Percentiles rank a stretch among this genome's conserved stretches.
phyloP scores from a whole-genome alignment of 2,113 vertebrate species.

The Prionailurus viverrinus region DNA sequence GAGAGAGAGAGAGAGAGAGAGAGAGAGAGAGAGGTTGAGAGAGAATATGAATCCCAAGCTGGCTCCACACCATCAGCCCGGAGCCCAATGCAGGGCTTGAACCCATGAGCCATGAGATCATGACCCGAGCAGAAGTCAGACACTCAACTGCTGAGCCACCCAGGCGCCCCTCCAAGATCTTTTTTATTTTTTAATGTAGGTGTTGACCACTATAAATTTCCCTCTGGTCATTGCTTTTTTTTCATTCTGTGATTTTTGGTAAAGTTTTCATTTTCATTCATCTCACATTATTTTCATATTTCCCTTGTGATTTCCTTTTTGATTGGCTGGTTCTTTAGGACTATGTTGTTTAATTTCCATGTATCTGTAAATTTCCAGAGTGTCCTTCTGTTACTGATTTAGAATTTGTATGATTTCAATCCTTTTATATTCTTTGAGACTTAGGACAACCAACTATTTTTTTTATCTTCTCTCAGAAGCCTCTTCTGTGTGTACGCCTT shows the following conservation, averaged over 20 bases:
- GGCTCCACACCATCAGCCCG: too few species aligned
- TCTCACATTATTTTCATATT: constrained; percentile 2
- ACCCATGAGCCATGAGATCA: too few species aligned
- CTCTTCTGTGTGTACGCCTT: neutral
- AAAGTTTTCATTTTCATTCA: neutral
- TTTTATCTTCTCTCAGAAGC: neutral
- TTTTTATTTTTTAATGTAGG: neutral
- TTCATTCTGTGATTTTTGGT: neutral
- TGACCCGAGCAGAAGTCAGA: too few species aligned
- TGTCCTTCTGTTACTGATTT: neutral
- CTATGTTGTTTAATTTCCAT: neutral
- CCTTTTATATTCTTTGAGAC: neutral
- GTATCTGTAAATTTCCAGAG: neutral
- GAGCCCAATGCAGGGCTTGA: too few species aligned
- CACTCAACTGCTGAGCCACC: too few species aligned
- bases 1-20: too few species aligned
- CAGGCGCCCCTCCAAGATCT: neutral
- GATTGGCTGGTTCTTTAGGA: neutral
- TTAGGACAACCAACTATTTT: neutral
- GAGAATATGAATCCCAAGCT: too few species aligned
- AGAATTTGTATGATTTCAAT: neutral
- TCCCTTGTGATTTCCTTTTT: neutral
- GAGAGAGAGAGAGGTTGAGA: too few species aligned
- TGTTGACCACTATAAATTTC: neutral
- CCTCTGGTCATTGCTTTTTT: neutral